phyloP scores from a whole-genome alignment of 2,888 invertebrate species.

The Drosophila fulvimacula region DNA sequence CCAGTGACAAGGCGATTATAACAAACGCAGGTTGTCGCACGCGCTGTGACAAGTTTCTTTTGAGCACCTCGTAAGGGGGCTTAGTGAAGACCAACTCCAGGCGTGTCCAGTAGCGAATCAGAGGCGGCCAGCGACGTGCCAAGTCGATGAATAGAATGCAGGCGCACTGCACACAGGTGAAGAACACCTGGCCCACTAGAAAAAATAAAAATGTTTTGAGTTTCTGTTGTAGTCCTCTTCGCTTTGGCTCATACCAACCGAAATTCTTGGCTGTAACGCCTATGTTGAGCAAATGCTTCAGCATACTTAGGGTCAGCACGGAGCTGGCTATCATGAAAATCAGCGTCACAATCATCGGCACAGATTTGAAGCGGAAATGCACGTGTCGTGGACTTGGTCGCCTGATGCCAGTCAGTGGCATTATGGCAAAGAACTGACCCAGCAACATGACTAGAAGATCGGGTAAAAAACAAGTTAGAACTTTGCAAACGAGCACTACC shows the following conservation, averaged over 20 bases:
- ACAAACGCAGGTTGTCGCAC: constrained; percentile 70
- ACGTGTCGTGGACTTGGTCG: constrained; percentile 81
- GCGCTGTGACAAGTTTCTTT: constrained; percentile 64
- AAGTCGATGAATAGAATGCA: constrained; percentile 79
- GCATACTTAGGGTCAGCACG: constrained; percentile 53
- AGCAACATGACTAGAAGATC: constrained; percentile 84
- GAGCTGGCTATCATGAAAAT: constrained; percentile 63
- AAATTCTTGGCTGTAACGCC: constrained; percentile 83
- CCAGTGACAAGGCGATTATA: constrained; percentile 69
- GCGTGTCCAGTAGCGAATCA: constrained; percentile 81
- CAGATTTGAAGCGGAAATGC: constrained; percentile 74
- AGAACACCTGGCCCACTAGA: constrained; percentile 82
- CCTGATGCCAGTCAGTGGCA: constrained; percentile 86
- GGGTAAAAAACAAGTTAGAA: not conserved
- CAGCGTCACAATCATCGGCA: constrained; percentile 64
- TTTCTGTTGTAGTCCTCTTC: no score
- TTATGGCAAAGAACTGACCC: constrained; percentile 86
- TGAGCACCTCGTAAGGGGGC: constrained; percentile 75
- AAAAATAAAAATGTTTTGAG: not conserved
- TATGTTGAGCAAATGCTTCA: constrained; percentile 61
- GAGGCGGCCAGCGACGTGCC: constrained; percentile 79
- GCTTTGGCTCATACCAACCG: constrained; percentile 61
- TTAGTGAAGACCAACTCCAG: constrained; percentile 79
- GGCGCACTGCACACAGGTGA: constrained; percentile 69
- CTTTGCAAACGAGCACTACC: not conserved